Conservation (phyloP, 2,888 invertebrate genomes). For the Sinodicranocentrus sp. region DNA sequence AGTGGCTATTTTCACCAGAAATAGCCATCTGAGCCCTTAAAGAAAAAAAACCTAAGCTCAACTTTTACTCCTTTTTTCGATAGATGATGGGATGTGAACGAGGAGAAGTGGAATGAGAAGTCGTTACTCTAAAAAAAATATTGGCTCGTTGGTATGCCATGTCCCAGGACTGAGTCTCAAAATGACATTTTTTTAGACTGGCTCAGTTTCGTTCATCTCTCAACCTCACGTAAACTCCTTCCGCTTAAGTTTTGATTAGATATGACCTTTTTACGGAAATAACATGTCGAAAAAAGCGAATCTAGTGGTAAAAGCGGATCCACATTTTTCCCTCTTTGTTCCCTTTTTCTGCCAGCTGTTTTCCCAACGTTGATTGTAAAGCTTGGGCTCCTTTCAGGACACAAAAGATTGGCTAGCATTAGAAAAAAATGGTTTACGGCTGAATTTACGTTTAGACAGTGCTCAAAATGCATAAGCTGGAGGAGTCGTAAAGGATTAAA, state of each 20-base stretch:
- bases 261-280: slow-evolving; percentile 2
- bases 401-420: background rate
- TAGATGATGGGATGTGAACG: background rate
- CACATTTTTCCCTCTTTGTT: background rate
- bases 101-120: slow-evolving; percentile 1
- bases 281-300: background rate
- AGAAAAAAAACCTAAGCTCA: background rate
- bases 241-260: background rate
- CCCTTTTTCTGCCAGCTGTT: too few relatives aligned
- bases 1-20: slow-evolving; percentile 10
- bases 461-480: background rate
- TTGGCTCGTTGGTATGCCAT: slow-evolving; percentile 21
- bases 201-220: background rate
- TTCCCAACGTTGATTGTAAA: too few relatives aligned
- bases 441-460: background rate
- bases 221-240: background rate
- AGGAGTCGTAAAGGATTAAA: slow-evolving; percentile 2
- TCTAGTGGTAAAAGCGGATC: background rate
- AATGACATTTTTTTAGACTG: background rate
- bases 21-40: slow-evolving; percentile 18
- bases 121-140: slow-evolving; percentile 14
- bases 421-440: background rate
- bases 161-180: background rate
- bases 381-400: too few relatives aligned
- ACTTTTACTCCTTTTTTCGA: background rate